Conservation (phyloP, 2,797 vertebrate species). For the Glossophaga mutica region DNA sequence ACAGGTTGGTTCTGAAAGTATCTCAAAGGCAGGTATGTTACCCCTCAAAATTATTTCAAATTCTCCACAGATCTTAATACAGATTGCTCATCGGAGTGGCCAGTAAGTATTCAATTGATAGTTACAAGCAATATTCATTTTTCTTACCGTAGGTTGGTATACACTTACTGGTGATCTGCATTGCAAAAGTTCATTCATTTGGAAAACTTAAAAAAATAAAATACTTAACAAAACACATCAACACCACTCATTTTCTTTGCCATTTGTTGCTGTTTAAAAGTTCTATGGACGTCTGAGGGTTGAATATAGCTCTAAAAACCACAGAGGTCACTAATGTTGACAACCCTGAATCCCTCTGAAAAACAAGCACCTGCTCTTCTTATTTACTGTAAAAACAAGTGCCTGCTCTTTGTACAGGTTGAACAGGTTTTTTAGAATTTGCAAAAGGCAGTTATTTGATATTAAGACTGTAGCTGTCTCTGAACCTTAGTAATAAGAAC, state of each 20-base stretch:
- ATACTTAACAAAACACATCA: not conserved
- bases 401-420: conserved; percentile 30
- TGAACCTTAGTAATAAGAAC: conserved; percentile 47
- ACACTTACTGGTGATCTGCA: not conserved
- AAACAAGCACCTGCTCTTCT: conserved; percentile 83
- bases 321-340: conserved; percentile 63
- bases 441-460: conserved; percentile 49
- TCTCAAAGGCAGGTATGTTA: not conserved
- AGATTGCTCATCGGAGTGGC: not conserved
- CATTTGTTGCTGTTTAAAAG: not conserved
- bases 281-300: not conserved
- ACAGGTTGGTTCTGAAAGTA: conserved; percentile 5
- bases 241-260: not conserved
- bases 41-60: not conserved
- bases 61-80: conserved; percentile 9
- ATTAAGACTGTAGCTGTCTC: conserved; percentile 38
- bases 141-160: not conserved
- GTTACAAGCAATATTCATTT: not conserved
- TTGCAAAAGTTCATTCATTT: not conserved
- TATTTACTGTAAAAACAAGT: conserved; percentile 88
- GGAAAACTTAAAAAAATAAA: conserved; percentile 7
- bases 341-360: conserved; percentile 78
- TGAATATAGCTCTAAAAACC: conserved; percentile 47
- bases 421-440: conserved; percentile 71
- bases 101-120: not conserved